These are phyloP conservation scores for Diplosoma virens DNA, from an alignment of 23 tunicate species.

Conservation along the genomic window DNA sequence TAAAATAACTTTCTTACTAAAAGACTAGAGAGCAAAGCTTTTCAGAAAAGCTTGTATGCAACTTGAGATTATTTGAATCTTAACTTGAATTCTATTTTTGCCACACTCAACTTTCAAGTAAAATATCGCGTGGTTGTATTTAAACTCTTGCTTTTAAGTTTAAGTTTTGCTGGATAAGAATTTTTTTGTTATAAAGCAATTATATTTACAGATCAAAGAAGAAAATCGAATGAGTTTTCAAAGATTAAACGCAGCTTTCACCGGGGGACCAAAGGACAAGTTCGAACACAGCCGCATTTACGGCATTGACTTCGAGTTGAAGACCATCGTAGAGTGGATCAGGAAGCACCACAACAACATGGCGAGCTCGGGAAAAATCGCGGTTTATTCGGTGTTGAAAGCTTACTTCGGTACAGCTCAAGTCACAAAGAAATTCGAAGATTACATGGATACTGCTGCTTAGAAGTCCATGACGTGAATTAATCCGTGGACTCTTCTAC, in stretches of 20 bases:
- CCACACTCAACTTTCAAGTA: too few species aligned
- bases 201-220: constrained; percentile 29
- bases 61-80: too few species aligned
- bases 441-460: too few species aligned
- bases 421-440: constrained; percentile 54
- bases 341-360: constrained; percentile 52
- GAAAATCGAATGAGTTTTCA: constrained; percentile 51
- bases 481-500: too few species aligned
- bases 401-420: constrained; percentile 63
- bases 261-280: constrained; percentile 65
- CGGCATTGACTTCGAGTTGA: constrained; percentile 70
- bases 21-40: too few species aligned
- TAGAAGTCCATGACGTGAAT: background rate
- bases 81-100: too few species aligned
- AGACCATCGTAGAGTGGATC: constrained; percentile 69
- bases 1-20: too few species aligned
- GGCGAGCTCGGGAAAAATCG: constrained; percentile 85
- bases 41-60: too few species aligned
- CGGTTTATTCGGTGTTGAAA: constrained; percentile 60
- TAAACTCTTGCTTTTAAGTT: too few species aligned
- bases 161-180: too few species aligned
- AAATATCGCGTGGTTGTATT: too few species aligned
- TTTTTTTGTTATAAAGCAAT: too few species aligned
- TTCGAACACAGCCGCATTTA: constrained; percentile 57
- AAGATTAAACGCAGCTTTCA: constrained; percentile 59